Evolutionary conservation across 2,797 vertebrate genomes (phyloP), one percentile per base, ranked within the genome.

Genomic region (Euthynnus affinis): DNA sequence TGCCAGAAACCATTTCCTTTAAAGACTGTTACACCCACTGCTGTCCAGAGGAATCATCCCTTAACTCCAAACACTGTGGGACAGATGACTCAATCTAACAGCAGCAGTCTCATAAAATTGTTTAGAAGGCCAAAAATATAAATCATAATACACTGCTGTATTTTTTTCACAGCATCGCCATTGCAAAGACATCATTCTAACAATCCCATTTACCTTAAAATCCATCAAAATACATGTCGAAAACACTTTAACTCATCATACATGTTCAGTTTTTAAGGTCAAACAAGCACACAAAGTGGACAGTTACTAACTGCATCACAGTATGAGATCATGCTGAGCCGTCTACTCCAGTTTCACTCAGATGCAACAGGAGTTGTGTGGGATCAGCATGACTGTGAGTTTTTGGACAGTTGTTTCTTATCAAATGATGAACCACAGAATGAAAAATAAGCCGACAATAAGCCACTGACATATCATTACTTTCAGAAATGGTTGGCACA

Each of bases 291-390:
- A 65, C 55, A 46, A 65, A 64, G 46, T 64, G 62, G 68, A 67
- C 74, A 71, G 62, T 76, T 22, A 56, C 44, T 79, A 25, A 56
- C 65, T 61, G 76, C 57, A 61, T 71, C 76, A 63, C 85, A 85
- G 85, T 23, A 46, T 79, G 85, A 83, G 60, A 79, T 84, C 71
- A 70, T n/a, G 74, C 79, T 71, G 85, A 80, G 78, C 71, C 25
- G 66, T 88, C 82, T 23, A 46, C 60, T 65, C 48, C 2, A 14
- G 32, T 91, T 82, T 68, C 32, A 57, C 27, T 87, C 67, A 88
- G 55, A 81, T 78, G 75, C n/a, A 64, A 57, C 49, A 22, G 17
- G 58, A 68, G 59, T 42, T 56, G 63, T 79, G 44, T 49, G 32
- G n/a, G 34, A 68, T 77, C 52, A 22, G 53, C 6, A 5, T 53